phyloP scores from a whole-genome alignment of 2,113 vertebrate genomes.

The Hyla sarda region DNA sequence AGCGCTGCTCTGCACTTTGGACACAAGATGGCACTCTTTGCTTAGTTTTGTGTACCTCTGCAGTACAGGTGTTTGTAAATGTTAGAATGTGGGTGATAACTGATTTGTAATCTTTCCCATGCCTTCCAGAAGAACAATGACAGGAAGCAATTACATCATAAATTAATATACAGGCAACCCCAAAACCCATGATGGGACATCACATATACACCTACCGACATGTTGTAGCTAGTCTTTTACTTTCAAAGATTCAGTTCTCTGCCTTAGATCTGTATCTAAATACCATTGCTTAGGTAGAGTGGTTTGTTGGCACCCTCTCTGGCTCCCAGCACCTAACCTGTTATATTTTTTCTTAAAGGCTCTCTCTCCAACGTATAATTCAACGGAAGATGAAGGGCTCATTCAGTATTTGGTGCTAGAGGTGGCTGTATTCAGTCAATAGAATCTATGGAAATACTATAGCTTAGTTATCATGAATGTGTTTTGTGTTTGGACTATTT shows the following conservation, averaged over 20 bases:
- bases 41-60: no score
- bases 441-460: not conserved
- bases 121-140: no score
- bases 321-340: not conserved
- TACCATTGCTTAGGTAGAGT: not conserved
- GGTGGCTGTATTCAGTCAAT: not conserved
- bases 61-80: no score
- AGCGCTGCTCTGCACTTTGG: no score
- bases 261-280: not conserved
- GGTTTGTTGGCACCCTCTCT: not conserved
- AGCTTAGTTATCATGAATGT: constrained; percentile 1
- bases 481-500: not conserved
- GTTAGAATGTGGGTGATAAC: no score
- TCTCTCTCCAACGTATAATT: not conserved
- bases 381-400: not conserved
- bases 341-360: not conserved
- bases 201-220: no score
- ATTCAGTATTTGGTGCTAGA: not conserved
- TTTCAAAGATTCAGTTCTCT: not conserved
- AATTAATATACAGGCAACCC: no score
- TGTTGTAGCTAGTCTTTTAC: no score
- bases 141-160: no score
- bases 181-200: no score
- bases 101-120: no score
- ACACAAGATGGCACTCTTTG: no score